Base-by-base conservation (phyloP, 2,797 vertebrate genomes). In the Simalia tracyae region DNA sequence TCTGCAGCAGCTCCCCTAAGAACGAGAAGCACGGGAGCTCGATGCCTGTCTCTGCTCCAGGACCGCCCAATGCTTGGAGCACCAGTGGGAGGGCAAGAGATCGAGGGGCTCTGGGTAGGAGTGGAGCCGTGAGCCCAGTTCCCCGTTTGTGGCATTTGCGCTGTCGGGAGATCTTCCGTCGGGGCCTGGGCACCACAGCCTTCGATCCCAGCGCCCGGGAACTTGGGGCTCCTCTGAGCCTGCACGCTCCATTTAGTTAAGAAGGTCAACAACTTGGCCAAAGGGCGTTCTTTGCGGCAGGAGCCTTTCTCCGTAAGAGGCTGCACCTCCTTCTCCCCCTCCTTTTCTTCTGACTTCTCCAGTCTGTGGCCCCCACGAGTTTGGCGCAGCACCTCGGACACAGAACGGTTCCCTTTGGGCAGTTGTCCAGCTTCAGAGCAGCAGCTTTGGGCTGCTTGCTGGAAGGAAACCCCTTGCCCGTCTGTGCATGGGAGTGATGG, bases 371-470 rank as follows among this genome's bases (percentile, higher is more conserved):
- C 59, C 93, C 95, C 92, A 60, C 87, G 92, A 94, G 94, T 93
- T 91, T 90, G 91, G 59, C 89, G 95, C 88, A 86, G 94, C 93
- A 96, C 94, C 89, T 94, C 95, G 28, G 94, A 90, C 87, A 54
- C 86, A 57, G 92, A 91, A 94, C 94, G 94, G 26, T 4, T 56
- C 50, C 50, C 93, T 96, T 89, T 92, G 95, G 93, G 94, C 86
- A 94, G n/a, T 26, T 14, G 87, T 94, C 84, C 95, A 94, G 72
- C 91, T 64, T 36, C 86, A 3, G 63, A 95, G 94, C 95, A 94
- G 95, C 90, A 95, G 96, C 54, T 93, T 94, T 94, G 86, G 87
- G 92, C 96, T 96, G 84, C 87, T 89, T 54, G 17, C 93, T 88
- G 91, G 88, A 92, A 94, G 95, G 88, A 87, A 54, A 31, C 66